phyloP scores from a whole-genome alignment of 92 coral and sea anemone genomes.

The Umimayanthus kanabou region DNA sequence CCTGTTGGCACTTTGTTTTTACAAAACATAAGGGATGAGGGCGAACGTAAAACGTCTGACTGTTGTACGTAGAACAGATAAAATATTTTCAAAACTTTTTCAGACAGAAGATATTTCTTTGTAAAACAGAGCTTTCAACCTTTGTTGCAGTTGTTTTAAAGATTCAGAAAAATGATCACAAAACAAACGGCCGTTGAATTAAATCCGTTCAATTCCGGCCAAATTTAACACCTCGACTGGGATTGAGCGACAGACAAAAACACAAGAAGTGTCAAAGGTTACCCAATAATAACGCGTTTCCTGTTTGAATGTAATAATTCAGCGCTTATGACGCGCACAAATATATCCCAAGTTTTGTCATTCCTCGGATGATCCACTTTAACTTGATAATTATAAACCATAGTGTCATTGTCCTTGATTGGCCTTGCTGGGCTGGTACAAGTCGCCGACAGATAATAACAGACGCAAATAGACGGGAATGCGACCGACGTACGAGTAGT shows the following conservation, averaged over 20 bases:
- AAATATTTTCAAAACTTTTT: too few species aligned
- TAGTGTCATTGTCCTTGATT: background rate
- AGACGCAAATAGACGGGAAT: background rate
- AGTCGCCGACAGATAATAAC: background rate
- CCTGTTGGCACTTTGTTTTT: background rate
- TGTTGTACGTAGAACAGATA: too few species aligned
- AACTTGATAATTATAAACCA: background rate
- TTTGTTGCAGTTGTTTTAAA: too few species aligned
- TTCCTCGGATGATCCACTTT: constrained; percentile 12
- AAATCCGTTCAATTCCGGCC: background rate
- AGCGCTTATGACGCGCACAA: constrained; percentile 1
- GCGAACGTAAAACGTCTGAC: background rate
- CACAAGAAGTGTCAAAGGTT: background rate
- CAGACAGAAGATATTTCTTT: too few species aligned
- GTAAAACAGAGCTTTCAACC: too few species aligned
- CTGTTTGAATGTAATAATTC: constrained; percentile 13
- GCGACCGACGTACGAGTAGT: background rate
- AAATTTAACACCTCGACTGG: background rate
- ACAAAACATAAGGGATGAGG: background rate
- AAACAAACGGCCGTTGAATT: background rate
- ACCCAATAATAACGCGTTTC: constrained; percentile 19
- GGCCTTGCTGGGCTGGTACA: background rate
- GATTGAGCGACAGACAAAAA: background rate
- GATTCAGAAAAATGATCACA: background rate
- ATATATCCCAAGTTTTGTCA: constrained; percentile 1